These are phyloP conservation scores for Petrocephalus microphthalmus DNA, from an alignment of 2,113 vertebrate species.

Conservation along the genomic window DNA sequence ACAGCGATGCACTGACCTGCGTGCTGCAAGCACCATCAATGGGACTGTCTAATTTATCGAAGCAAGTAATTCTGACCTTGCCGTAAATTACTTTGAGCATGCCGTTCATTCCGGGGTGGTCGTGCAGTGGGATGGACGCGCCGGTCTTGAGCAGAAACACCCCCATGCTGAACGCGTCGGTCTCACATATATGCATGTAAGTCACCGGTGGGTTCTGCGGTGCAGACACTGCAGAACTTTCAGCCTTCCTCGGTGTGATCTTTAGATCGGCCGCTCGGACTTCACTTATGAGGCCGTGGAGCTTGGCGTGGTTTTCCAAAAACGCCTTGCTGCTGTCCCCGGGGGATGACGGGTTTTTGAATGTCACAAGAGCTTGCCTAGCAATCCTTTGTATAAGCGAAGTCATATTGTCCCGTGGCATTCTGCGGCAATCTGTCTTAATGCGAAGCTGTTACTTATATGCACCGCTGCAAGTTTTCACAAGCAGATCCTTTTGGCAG, in stretches of 20 bases:
- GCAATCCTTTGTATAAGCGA: slow-evolving; percentile 84
- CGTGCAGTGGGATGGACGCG: slow-evolving; percentile 86
- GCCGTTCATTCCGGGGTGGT: slow-evolving; percentile 94
- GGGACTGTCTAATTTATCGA: slow-evolving; percentile 65
- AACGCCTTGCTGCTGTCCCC: slow-evolving; percentile 36
- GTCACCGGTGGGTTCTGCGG: slow-evolving; percentile 70
- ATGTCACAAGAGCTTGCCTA: slow-evolving; percentile 71
- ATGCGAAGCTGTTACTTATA: not conserved
- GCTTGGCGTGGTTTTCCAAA: slow-evolving; percentile 60
- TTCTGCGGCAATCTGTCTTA: slow-evolving; percentile 36
- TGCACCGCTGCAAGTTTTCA: not conserved
- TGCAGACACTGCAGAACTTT: slow-evolving; percentile 42
- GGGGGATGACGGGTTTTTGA: slow-evolving; percentile 47
- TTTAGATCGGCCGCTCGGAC: slow-evolving; percentile 80
- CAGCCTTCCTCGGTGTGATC: slow-evolving; percentile 62
- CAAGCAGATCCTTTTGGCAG: not conserved
- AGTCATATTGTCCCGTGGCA: slow-evolving; percentile 81
- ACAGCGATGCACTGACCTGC: slow-evolving; percentile 44
- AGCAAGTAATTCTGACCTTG: slow-evolving; percentile 76
- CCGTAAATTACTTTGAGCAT: slow-evolving; percentile 93
- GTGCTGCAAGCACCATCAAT: slow-evolving; percentile 11
- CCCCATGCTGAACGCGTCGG: slow-evolving; percentile 83
- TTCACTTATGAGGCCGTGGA: slow-evolving; percentile 68
- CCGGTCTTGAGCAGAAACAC: slow-evolving; percentile 81
- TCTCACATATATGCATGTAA: slow-evolving; percentile 97